Evolutionary conservation across 2,797 vertebrate species (phyloP), one percentile per base, ranked within the genome.

Genomic region (Channallabes apus): DNA sequence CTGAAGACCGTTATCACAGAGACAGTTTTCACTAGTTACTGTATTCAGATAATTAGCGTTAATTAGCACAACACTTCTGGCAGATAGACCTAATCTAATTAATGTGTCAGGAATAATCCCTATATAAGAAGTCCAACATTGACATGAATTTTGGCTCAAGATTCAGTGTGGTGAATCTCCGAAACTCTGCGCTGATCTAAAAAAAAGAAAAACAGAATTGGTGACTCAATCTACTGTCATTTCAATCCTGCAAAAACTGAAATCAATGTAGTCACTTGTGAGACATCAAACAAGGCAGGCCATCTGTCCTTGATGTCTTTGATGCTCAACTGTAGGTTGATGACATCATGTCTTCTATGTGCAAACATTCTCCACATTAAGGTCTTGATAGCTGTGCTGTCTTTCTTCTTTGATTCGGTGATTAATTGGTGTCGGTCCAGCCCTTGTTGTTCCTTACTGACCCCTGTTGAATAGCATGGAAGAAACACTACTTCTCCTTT

Each of bases 271-370:
- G n/a, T n/a, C n/a, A n/a, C n/a, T n/a, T n/a, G n/a, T n/a, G n/a
- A n/a, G n/a, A n/a, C n/a, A n/a, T n/a, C n/a, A n/a, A n/a, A n/a
- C n/a, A n/a, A 69, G 35, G 79, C 56, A 1, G 27, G 3, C 61
- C 24, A 89, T 51, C 88, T 87, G 41, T 89, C 86, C 59, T 88
- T 87, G 82, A 89, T 80, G 8, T 84, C 85, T 51, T 32, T 86
- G 84, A 84, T 83, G 85, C 83, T 86, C 76, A 88, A 29, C 46
- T 88, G 87, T 27, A 73, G 84, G 22, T 7, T 77, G 62, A 87
- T 46, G 15, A 88, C 51, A 46, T 79, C 76, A 9, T 61, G 76
- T 62, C 76, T 79, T 62, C 58, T 59, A 27, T 83, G 54, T 17
- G 54, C 54, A 73, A 83, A 83, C 0, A 54, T 83, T 14, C 6